Evolutionary conservation across 2,113 vertebrate genomes (phyloP), one percentile per base, ranked within the genome.

Genomic region (Rhineura floridana): DNA sequence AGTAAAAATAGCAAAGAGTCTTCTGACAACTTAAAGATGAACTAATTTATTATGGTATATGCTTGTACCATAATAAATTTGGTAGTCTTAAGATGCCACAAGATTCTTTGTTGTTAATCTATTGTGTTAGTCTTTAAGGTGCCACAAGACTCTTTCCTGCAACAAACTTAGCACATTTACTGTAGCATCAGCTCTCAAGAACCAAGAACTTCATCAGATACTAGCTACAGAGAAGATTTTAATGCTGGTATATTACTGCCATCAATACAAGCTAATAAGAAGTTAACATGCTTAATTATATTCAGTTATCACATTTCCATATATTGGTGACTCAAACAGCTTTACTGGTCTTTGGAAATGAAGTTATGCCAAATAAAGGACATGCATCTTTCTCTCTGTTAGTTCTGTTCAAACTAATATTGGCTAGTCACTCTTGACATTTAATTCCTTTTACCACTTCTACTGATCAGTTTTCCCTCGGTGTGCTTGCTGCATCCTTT

Each of bases 301-400:
- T 77, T 85, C 69, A 85, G 4, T 63, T 55, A 52, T 77, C 59
- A 83, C 55, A 21, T 59, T 63, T 89, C 8, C 39, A 62, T 80
- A 80, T 72, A 62, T 13, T 39, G 42, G 8, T 62, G 28, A 46
- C 36, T 63, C 3, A 72, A 73, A 72, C 39, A 72, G 39, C 23
- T 42, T 36, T 25, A 15, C 30, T 72, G 44, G 67, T 85, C 36
- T 33, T 85, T 48, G 52, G 15, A 62, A 89, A 89, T 85, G 23
- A 85, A 89, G 46, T 89, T 85, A 89, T 30, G n/a, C 23, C 52
- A 72, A n/a, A 85, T 73, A 73, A 89, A 85, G 73, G 76, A 81
- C 19, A 62, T 33, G 3, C n/a, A 39, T 63, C 50, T 70, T 4
- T 70, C 21, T 72, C 36, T 78, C 69, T 72, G 17, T 10, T 30